Base-by-base conservation (phyloP, 2,113 vertebrate genomes). In the Melanotaenia duboulayi region DNA sequence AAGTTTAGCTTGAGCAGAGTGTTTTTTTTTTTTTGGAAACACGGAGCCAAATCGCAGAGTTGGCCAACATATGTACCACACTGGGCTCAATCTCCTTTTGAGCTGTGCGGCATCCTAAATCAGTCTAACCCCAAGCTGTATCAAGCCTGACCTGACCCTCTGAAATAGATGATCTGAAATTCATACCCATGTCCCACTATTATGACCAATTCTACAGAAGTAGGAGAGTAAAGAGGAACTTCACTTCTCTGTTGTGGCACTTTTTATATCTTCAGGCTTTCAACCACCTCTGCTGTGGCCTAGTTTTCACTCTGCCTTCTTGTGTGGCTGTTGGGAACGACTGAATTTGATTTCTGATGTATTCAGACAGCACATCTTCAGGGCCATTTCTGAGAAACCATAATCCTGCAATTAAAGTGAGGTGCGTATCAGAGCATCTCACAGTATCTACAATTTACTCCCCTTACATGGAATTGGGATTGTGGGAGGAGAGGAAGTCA, bases 341-440 rank as follows among this genome's bases (percentile, higher is more conserved):
- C 44, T 49, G 23, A 49, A 58, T 74, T 42, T 58, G 35, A 65
- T 54, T 48, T 42, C 71, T 65, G 54, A 74, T 46, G 39, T 13
- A 35, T n/a, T 58, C 48, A 32, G 61, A 49, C 61, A 39, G 61
- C 32, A n/a, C 17, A 22, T 37, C 61, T 58, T 64, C 23, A 65
- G 61, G 48, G 71, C 61, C 23, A 23, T 44, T 56, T 73, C 50
- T 20, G 40, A 57, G 44, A 50, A 73, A 57, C 28, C 12, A 40
- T 24, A 0, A 56, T 10, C 32, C 24, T 23, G 54, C 23, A 28
- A 35, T 65, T 32, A 65, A n/a, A 58, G 28, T 40, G 52, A 68
- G 48, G 44, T 50, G 61, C 13, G 24, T 24, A 17, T 57, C 40
- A 28, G 16, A 16, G 3, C 22, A 11, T 35, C 44, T 74, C 40